Evolutionary conservation across 2,797 vertebrate species (phyloP), one percentile per base, ranked within the genome.

Genomic region (Toxotes lorentzi): DNA sequence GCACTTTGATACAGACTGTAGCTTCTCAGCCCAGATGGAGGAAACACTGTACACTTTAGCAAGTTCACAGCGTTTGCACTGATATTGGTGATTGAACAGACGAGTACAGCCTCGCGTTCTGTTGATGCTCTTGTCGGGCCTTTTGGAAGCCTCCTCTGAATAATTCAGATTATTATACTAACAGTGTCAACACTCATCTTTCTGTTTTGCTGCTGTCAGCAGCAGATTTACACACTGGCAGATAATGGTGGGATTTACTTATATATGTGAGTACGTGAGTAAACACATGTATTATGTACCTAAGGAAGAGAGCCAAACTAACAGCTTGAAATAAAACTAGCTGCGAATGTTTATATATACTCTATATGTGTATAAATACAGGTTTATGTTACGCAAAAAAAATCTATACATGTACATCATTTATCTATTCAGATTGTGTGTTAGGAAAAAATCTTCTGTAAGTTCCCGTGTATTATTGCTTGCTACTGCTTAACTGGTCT

Each of bases 131-230:
- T 79, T 79, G 86, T 85, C 88, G 83, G 86, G 79, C 50, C 57
- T 78, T 89, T 82, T 62, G 23, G 65, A 82, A 86, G 82, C 76
- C 80, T 65, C 69, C 73, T 80, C 73, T 90, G 85, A 91, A 91
- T 91, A 86, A 90, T 92, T 88, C 74, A 84, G 16, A 87, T 88
- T 78, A 89, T 83, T 72, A 76, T 83, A 70, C 79, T 72, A 86
- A 91, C 83, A 64, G 59, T 86, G 83, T 90, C 85, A 91, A 89
- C 88, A 87, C 76, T 81, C 80, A 77, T 88, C 71, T 74, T 57
- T 89, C 81, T 83, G 71, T 79, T 85, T 76, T 66, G 86, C 86
- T 85, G 56, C 76, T 78, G 88, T 93, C 89, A 91, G 88, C 89
- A 88, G 61, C 51, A 73, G 79, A 73, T 88, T 76, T 75, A 73